These are phyloP conservation scores for Bursaphelenchus mucronatus DNA, from an alignment of 1,140 invertebrate species.

Conservation along the genomic window DNA sequence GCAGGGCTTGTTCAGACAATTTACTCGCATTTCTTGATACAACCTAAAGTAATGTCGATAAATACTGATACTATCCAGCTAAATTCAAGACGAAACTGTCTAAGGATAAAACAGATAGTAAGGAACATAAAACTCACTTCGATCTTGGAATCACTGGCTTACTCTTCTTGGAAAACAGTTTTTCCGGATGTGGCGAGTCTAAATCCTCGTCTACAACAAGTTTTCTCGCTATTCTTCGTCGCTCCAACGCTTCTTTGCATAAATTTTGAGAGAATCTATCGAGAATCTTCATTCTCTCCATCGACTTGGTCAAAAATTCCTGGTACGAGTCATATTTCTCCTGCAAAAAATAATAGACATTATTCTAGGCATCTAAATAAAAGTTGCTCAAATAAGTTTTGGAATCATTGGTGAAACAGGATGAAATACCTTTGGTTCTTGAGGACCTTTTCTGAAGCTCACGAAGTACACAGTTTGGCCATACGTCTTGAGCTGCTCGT, in stretches of 20 bases:
- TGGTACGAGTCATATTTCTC: constrained; percentile 12
- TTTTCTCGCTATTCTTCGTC: not conserved
- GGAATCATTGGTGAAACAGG: too few species aligned
- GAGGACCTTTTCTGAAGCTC: constrained; percentile 2
- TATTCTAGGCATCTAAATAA: not conserved
- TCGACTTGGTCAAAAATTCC: constrained; percentile 7
- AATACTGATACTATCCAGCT: not conserved
- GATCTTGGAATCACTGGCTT: constrained; percentile 10
- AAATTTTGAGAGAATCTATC: constrained; percentile 1
- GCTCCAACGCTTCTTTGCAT: not conserved
- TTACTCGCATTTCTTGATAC: constrained; percentile 8
- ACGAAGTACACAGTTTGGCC: constrained; percentile 15
- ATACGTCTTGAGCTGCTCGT: not conserved
- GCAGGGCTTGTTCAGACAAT: not conserved
- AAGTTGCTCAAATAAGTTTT: constrained; percentile 4
- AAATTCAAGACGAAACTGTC: constrained; percentile 5
- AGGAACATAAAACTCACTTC: constrained; percentile 7
- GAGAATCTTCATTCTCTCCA: not conserved
- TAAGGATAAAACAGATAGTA: not conserved
- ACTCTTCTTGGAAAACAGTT: constrained; percentile 2
- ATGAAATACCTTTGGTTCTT: constrained; percentile 14
- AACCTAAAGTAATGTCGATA: not conserved
- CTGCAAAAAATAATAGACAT: constrained; percentile 2
- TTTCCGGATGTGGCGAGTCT: not conserved
- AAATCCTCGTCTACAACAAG: not conserved